phyloP scores from a whole-genome alignment of 1,140 invertebrate genomes.

The Bombus terrestris region DNA sequence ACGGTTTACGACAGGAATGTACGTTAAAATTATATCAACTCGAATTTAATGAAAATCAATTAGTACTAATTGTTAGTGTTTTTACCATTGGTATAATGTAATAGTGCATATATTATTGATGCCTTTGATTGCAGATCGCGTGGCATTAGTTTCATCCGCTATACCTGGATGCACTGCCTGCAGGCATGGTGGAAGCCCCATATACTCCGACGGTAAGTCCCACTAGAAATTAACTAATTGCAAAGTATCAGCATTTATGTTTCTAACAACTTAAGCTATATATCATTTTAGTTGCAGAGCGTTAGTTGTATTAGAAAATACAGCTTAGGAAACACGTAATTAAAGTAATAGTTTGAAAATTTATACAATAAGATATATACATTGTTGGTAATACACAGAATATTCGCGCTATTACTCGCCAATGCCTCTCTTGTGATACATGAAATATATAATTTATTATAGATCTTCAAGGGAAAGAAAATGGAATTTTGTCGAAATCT shows the following conservation, averaged over 20 bases:
- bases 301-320: background rate
- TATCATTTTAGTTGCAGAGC: background rate
- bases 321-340: background rate
- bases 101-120: background rate
- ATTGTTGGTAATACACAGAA: no score
- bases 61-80: background rate
- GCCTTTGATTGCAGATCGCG: conserved; percentile 73
- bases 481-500: no score
- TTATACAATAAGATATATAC: no score
- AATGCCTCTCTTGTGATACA: no score
- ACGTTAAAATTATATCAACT: background rate
- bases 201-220: conserved; percentile 75
- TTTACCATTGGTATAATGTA: background rate
- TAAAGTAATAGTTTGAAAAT: background rate
- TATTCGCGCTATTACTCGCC: no score
- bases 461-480: no score
- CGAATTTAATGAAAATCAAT: background rate
- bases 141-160: conserved; percentile 77
- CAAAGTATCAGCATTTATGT: conserved; percentile 8
- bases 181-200: conserved; percentile 75
- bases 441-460: no score
- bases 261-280: no score
- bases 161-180: conserved; percentile 77
- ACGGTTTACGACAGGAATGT: background rate
- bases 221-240: conserved; percentile 29